These are phyloP conservation scores for Euplexia lucipara DNA, from an alignment of 2,888 invertebrate species.

Conservation along the genomic window DNA sequence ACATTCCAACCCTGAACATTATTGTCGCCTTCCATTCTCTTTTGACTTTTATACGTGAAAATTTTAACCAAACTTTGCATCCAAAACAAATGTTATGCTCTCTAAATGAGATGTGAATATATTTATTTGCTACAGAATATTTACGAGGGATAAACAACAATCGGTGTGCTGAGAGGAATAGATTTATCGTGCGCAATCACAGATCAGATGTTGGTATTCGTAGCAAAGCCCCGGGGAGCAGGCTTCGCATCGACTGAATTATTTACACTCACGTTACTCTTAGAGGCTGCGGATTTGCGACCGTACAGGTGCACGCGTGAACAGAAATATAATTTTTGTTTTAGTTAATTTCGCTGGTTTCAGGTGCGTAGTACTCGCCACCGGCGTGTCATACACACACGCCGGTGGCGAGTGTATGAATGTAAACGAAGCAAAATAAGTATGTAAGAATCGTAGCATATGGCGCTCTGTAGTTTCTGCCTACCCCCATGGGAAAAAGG, in stretches of 20 bases:
- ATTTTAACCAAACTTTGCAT: slow-evolving; percentile 51
- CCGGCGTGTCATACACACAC: too few species aligned
- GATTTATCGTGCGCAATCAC: slow-evolving; percentile 87
- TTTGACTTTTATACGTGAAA: slow-evolving; percentile 61
- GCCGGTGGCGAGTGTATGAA: too few species aligned
- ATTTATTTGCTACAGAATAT: slow-evolving; percentile 66
- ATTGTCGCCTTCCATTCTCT: slow-evolving; percentile 64
- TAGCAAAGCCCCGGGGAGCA: slow-evolving; percentile 82
- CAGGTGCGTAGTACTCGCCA: too few species aligned
- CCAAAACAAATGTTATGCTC: slow-evolving; percentile 44
- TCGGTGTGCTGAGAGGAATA: slow-evolving; percentile 77
- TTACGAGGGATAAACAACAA: slow-evolving; percentile 72
- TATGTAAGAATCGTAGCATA: too few species aligned
- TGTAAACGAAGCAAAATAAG: too few species aligned
- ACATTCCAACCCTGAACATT: slow-evolving; percentile 69
- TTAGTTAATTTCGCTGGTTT: slow-evolving; percentile 44
- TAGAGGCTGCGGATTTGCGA: slow-evolving; percentile 58
- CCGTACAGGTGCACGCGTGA: slow-evolving; percentile 64
- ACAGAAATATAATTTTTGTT: slow-evolving; percentile 72
- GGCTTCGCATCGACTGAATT: slow-evolving; percentile 85
- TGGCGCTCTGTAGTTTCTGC: too few species aligned
- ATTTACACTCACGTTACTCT: slow-evolving; percentile 84
- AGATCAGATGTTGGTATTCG: slow-evolving; percentile 89
- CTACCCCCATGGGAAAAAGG: too few species aligned
- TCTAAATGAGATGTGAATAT: slow-evolving; percentile 54